A percentile compares a stretch with the other conserved stretches of the same genome.
Conservation (phyloP, 2,888 invertebrate species). For the Torymus auratus region DNA sequence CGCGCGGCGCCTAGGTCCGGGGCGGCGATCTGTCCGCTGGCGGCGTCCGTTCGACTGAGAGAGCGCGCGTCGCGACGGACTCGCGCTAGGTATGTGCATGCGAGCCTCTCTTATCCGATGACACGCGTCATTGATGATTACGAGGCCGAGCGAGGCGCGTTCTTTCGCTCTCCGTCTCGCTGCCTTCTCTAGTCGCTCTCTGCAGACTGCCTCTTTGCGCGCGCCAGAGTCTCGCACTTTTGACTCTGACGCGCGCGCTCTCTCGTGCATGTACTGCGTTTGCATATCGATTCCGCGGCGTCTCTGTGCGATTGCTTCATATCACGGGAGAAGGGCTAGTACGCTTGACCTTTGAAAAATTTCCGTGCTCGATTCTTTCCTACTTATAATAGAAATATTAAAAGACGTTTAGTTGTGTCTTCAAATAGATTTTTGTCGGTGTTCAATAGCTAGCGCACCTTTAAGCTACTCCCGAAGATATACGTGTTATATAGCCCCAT, state of each 20-base stretch:
- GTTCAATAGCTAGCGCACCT: no score
- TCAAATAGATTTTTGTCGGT: no score
- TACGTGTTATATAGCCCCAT: no score
- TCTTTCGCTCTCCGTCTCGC: constrained; percentile 24
- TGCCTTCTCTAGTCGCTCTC: no score
- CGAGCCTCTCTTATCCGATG: constrained; percentile 46
- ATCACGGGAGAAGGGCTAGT: no score
- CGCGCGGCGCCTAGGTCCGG: constrained; percentile 14
- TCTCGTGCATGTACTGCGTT: not conserved
- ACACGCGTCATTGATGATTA: constrained; percentile 56
- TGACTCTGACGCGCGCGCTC: constrained; percentile 23
- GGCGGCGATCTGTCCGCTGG: constrained; percentile 9
- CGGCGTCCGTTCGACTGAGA: constrained; percentile 37
- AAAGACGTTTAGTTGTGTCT: no score
- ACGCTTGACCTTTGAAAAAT: no score
- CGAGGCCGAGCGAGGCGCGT: constrained; percentile 29
- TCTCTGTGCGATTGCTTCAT: no score
- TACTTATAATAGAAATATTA: no score
- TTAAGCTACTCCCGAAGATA: no score
- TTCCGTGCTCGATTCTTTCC: no score
- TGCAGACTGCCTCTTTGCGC: not conserved
- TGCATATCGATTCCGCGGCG: no score
- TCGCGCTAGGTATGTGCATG: not conserved
- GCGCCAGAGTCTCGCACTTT: constrained; percentile 39
- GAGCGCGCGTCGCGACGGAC: constrained; percentile 6